Base-by-base conservation (phyloP, 2,888 invertebrate genomes). In the Agapetus fuscipes region DNA sequence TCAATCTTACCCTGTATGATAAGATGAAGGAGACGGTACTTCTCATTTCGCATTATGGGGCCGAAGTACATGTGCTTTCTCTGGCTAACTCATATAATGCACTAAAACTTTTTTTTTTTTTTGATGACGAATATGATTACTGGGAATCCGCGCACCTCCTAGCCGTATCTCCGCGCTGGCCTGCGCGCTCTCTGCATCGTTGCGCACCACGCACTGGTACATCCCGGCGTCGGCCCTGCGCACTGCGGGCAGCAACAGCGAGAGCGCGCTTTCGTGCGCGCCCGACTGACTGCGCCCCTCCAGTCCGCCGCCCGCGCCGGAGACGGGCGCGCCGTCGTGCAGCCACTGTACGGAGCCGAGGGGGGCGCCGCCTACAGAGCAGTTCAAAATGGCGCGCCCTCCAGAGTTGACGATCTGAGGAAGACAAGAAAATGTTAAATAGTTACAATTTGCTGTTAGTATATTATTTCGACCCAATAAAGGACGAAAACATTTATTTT, bases 121-220 rank as follows among this genome's bases (percentile, higher is more conserved):
- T 24, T 9, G 7, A 9, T 9, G n/a, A 24, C n/a, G n/a, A 24
- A 24, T 7, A 9, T 24, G n/a, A 9, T 10, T 7, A 9, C n/a
- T n/a, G n/a, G n/a, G n/a, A n/a, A n/a, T n/a, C n/a, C n/a, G 11
- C 70, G 67, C 56, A 85, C 86, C 86, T 61, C 86, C 86, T 45
- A 87, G 65, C 51, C 82, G 74, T 27, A 87, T 62, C 58, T 86
- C 85, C 0, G 84, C 80, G 53, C 83, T 81, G 29, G 83, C 84
- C 56, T 88, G 88, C 5, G 84, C 82, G 47, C 82, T 83, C 52
- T 84, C 83, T 48, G 78, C 69, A 53, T 83, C 83, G 53, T 82
- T 83, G 54, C 80, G 74, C 11, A 85, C 85, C 54, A 90, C 72
- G 61, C 91, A 91, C 60, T 91, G 91, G 64, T 91, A 91, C 65